Conservation (phyloP, 2,797 vertebrate species). For the Alfaro cultratus region DNA sequence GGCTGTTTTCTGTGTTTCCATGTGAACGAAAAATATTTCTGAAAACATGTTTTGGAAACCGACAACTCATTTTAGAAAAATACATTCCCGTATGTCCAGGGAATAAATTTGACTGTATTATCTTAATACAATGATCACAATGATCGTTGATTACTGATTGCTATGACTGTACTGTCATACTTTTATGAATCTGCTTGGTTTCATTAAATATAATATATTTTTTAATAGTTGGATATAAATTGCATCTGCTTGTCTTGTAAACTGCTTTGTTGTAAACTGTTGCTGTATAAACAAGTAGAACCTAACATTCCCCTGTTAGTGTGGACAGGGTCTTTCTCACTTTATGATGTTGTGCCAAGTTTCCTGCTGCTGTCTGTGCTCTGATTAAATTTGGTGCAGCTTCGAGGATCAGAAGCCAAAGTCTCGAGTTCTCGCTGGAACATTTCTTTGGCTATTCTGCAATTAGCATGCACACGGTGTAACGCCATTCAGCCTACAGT, state of each 20-base stretch:
- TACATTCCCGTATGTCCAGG: not conserved
- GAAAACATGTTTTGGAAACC: not conserved
- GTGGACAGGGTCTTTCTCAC: not conserved
- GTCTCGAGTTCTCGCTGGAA: slow-evolving; percentile 29
- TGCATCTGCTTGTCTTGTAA: not conserved
- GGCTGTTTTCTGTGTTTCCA: not conserved
- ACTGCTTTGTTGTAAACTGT: not conserved
- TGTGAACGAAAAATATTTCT: not conserved
- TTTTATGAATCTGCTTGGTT: no score
- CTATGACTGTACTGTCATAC: no score
- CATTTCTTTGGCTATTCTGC: slow-evolving; percentile 21
- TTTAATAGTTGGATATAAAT: not conserved
- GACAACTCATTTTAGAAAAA: no score
- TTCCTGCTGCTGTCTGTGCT: not conserved
- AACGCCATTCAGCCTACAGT: slow-evolving; percentile 33
- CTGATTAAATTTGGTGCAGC: not conserved
- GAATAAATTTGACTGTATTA: not conserved
- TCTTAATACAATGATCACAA: not conserved
- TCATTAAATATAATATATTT: not conserved
- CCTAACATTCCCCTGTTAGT: not conserved
- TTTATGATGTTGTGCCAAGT: not conserved
- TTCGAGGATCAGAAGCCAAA: slow-evolving; percentile 30
- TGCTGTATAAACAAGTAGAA: not conserved
- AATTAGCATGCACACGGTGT: slow-evolving; percentile 26
- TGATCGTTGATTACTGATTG: not conserved